Evolutionary conservation across 1,140 invertebrate species (phyloP).

Genomic region (Alviniconcha marisindica): DNA sequence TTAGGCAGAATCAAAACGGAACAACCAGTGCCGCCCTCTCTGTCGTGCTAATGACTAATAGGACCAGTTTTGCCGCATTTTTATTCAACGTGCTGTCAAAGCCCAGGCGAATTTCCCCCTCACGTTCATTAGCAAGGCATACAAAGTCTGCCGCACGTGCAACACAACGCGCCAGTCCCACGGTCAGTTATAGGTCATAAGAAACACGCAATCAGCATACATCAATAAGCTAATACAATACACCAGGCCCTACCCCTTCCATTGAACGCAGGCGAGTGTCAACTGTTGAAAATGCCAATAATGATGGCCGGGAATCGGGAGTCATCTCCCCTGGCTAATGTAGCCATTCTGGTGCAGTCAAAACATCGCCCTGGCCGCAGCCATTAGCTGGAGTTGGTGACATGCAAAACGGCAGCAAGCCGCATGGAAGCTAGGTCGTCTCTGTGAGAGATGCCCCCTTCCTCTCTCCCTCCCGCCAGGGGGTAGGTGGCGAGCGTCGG

Average conservation of each 20-base stretch:
- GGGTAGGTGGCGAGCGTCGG: too few relatives aligned
- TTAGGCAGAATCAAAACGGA: neutral
- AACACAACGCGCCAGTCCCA: neutral
- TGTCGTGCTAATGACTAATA: too few relatives aligned
- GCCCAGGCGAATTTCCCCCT: too few relatives aligned
- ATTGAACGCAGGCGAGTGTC: neutral
- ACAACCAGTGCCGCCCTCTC: too few relatives aligned
- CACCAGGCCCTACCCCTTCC: neutral
- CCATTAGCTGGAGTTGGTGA: neutral
- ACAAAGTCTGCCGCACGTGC: neutral
- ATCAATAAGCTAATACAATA: conserved; percentile 17
- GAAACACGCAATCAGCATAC: conserved; percentile 4
- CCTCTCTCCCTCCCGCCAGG: too few relatives aligned
- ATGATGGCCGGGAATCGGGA: neutral
- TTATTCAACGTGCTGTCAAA: too few relatives aligned
- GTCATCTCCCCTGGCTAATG: neutral
- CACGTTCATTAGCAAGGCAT: conserved; percentile 6
- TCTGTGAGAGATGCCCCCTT: too few relatives aligned
- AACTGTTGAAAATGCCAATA: conserved; percentile 2
- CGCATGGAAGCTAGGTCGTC: too few relatives aligned
- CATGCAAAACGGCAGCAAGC: too few relatives aligned
- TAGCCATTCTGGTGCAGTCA: neutral
- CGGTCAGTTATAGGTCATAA: neutral
- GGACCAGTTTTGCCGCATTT: too few relatives aligned
- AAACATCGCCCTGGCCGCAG: neutral